These are phyloP conservation scores for Acanthochromis polyacanthus DNA, from an alignment of 2,113 vertebrate species.

Conservation along the genomic window DNA sequence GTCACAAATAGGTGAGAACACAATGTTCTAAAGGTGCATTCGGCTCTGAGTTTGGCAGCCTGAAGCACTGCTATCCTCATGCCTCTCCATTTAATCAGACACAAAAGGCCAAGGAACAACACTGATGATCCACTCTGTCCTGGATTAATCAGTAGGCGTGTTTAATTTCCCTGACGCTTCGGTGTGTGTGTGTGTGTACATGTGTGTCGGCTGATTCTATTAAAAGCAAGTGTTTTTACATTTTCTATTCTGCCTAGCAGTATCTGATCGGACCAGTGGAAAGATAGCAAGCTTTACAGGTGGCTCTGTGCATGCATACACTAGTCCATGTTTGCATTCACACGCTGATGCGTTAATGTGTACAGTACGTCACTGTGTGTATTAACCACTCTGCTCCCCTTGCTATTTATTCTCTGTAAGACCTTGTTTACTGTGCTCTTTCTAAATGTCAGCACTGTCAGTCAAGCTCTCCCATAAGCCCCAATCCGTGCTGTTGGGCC, in stretches of 20 bases:
- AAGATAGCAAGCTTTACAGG: constrained; percentile 9
- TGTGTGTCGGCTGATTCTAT: constrained; percentile 35
- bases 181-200: constrained; percentile 12
- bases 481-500: constrained; percentile 61
- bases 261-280: background rate
- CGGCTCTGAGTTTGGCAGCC: constrained; percentile 31
- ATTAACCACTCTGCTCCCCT: constrained; percentile 36
- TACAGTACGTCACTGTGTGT: constrained; percentile 46
- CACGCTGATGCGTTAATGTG: constrained; percentile 42
- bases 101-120: constrained; percentile 70
- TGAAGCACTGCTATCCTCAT: constrained; percentile 21
- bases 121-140: constrained; percentile 58
- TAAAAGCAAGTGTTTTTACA: constrained; percentile 37
- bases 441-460: constrained; percentile 85
- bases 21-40: constrained; percentile 43
- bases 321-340: constrained; percentile 5
- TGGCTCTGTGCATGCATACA: constrained; percentile 10
- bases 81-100: constrained; percentile 60
- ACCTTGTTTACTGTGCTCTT: constrained; percentile 81
- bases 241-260: constrained; percentile 23
- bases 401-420: constrained; percentile 78
- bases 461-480: constrained; percentile 73
- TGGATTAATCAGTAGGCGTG: constrained; percentile 66
- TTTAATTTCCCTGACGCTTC: constrained; percentile 59
- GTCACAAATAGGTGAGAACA: constrained; percentile 42